Base-by-base conservation (phyloP, 2,888 invertebrate genomes). In the Leptarthrus brevirostris region DNA sequence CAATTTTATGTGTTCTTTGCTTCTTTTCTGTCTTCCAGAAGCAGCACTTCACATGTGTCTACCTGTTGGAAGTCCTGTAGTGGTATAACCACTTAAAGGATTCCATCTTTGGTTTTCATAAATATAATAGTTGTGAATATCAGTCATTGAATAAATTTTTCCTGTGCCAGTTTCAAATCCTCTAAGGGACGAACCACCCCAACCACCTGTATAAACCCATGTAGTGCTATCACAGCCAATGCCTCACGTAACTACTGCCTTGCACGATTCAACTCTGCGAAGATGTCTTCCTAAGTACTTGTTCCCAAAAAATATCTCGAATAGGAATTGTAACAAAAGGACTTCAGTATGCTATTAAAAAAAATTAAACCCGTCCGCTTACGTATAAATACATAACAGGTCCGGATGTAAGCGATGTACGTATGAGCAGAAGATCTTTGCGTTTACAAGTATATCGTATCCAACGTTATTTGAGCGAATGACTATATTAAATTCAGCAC, bases 31-130 rank as follows among this genome's bases (percentile, higher is more conserved):
- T 77, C 90, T 90, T 2, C 97, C 96, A 2, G 92, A 92, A 22
- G 91, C 88, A 83, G 97, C 96, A 81, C 95, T 95, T 96, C 97
- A 97, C 90, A 94, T 93, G 80, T 92, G 91, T 20, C 94, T 87
- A 82, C 95, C 95, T 0, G 94, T 95, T 22, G 95, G 95, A 66
- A 95, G 86, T 16, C 94, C 93, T 77, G 94, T 91, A 1, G 93
- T 90, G 1, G 94, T 93, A 81, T 95, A 96, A 3, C 96, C 96
- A 76, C 93, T 92, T 2, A 96, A 88, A 0, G 96, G 96, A 87
- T 95, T 95, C 96, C 96, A 97, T 75, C 96, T 87, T 85, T 97
- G 96, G 83, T 97, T 97, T 86, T 97, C 97, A 83, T 96, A 97
- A 14, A 96, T 93, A 80, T 93, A 92, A 82, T 94, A 94, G 78